Evolutionary conservation across 1,140 invertebrate species (phyloP).

Genomic region (Protaetia brevitarsis): DNA sequence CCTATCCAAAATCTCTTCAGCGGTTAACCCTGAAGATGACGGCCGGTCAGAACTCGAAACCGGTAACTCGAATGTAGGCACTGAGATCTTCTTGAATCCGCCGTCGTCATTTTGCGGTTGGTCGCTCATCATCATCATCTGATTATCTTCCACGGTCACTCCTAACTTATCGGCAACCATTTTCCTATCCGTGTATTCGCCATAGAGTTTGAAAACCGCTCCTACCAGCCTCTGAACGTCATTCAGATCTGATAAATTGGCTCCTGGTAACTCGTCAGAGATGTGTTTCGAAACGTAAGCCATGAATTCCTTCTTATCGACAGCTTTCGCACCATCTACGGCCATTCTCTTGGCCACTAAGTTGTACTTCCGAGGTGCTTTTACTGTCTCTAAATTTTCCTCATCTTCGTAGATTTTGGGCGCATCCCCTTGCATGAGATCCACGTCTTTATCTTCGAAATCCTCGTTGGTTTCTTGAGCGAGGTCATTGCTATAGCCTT

Average conservation of each 20-base stretch:
- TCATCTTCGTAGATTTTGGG: not conserved
- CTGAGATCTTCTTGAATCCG: not conserved
- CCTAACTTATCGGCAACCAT: not conserved
- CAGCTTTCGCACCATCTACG: not conserved
- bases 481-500: constrained; percentile 5
- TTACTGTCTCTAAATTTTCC: not conserved
- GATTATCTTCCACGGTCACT: not conserved
- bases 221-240: not conserved
- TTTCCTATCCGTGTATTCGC: not conserved
- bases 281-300: not conserved
- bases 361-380: not conserved
- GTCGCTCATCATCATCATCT: not conserved
- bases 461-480: not conserved
- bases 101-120: not conserved
- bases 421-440: not conserved
- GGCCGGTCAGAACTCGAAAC: not conserved
- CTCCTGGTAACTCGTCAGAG: not conserved
- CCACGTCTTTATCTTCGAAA: not conserved
- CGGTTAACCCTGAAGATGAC: not conserved
- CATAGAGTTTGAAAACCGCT: not conserved
- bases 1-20: not conserved
- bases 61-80: not conserved
- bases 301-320: not conserved
- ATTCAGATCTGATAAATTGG: not conserved
- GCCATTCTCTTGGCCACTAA: not conserved